phyloP scores from a whole-genome alignment of 2,113 vertebrate genomes.

The Ptilonorhynchus violaceus region DNA sequence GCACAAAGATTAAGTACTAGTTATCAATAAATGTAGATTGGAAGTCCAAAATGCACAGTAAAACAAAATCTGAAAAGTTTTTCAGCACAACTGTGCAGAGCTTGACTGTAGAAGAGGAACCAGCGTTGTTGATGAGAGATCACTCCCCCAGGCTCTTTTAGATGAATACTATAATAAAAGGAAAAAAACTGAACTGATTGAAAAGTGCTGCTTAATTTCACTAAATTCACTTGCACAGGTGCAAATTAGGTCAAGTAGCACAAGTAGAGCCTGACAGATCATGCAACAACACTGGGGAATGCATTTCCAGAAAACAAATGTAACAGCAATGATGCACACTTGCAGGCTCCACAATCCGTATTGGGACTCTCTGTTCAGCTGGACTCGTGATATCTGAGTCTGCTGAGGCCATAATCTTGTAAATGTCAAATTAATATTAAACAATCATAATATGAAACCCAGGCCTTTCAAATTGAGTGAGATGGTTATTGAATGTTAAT shows the following conservation, averaged over 20 bases:
- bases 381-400: background rate
- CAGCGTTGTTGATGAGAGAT: background rate
- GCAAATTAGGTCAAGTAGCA: background rate
- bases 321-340: background rate
- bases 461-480: background rate
- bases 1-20: background rate
- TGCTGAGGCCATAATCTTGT: background rate
- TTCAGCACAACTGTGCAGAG: background rate
- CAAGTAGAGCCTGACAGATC: background rate
- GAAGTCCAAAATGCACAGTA: background rate
- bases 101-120: background rate
- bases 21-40: background rate
- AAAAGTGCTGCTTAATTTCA: background rate
- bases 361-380: background rate
- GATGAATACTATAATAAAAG: background rate
- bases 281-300: background rate
- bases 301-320: background rate
- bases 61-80: background rate
- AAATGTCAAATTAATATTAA: slow-evolving; percentile 45
- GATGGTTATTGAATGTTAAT: slow-evolving; percentile 34
- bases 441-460: slow-evolving; percentile 3
- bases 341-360: background rate
- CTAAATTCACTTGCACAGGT: background rate
- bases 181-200: background rate
- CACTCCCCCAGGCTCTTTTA: background rate